Base-by-base conservation (phyloP, 2,113 vertebrate species). In the Patagioenas fasciata region DNA sequence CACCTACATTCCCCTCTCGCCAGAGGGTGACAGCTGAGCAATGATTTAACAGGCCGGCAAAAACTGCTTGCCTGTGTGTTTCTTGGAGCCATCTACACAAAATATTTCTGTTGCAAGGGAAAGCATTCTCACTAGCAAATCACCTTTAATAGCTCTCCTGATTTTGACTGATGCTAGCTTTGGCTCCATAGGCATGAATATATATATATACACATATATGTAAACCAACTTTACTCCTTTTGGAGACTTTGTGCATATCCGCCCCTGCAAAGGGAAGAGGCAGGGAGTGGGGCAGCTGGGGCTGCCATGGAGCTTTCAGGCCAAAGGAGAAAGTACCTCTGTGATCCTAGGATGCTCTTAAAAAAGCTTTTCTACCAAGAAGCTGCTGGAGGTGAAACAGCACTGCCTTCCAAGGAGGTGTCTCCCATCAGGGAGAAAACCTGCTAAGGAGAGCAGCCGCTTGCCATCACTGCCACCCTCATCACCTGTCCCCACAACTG, bases 1-100 rank as follows among this genome's bases (percentile, higher is more conserved):
- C 53, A 92, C 44, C 72, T 91, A 60, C 62, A 60, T 72, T 88
- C 53, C 77, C 75, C n/a, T 48, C 71, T 47, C 53, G 83, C 83
- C 72, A 83, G 61, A 87, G 77, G 54, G 83, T 89, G 83, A 92
- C 91, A 88, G 73, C 73, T 92, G 80, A 96, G 77, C 83, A 88
- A 58, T 69, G 51, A 69, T 71, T 96, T 87, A 85, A 91, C 61
- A 94, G 73, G 79, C 48, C 4, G 4, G 72, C 77, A 94, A 72
- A 44, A 90, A 93, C 71, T 36, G 57, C 36, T 69, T 75, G 69
- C 36, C 75, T 87, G 4, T n/a, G 28, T 56, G 70, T 61, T 94
- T 85, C 57, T 40, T 81, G 56, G 38, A 86, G 69, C 26, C 42
- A 84, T 73, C 71, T 51, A 83, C 34, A 74, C 18, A 24, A n/a